A percentile compares a stretch with the other conserved stretches of the same genome.
phyloP scores from a whole-genome alignment of 2,113 vertebrate species.

The Crotalus viridis region DNA sequence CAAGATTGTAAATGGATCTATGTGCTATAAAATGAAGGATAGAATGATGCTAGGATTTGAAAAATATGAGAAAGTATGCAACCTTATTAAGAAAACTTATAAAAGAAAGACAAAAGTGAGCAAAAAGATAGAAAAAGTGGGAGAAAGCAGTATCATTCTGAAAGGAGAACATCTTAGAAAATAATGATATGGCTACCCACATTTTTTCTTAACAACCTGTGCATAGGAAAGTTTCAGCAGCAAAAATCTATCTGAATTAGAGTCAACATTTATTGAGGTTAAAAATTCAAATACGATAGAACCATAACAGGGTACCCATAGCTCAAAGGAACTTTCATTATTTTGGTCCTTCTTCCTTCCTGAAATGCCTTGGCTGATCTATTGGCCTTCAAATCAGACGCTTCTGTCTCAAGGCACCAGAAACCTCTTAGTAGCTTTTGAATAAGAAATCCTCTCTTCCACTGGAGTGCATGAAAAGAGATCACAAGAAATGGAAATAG shows the following conservation, averaged over 20 bases:
- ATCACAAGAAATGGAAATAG: not conserved
- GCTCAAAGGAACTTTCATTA: not conserved
- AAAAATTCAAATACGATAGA: not conserved
- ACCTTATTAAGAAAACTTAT: not conserved
- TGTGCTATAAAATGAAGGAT: not conserved
- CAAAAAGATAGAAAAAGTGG: not conserved
- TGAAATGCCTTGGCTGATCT: not conserved
- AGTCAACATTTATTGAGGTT: not conserved
- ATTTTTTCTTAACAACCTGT: not conserved
- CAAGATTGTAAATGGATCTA: not conserved
- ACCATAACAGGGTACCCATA: not conserved
- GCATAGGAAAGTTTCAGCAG: not conserved
- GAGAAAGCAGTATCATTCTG: not conserved
- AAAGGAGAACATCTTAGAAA: not conserved
- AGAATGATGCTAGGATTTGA: not conserved
- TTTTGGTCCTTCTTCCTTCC: not conserved
- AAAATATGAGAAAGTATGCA: not conserved
- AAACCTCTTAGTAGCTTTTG: not conserved
- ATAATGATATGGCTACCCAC: not conserved
- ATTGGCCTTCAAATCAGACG: not conserved
- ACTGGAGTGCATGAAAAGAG: not conserved
- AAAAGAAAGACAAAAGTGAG: not conserved
- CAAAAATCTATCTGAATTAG: not conserved
- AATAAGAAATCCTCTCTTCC: not conserved
- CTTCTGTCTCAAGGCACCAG: not conserved